Base-by-base conservation (phyloP, 2,113 vertebrate genomes). In the Pachypanchax playfairii region DNA sequence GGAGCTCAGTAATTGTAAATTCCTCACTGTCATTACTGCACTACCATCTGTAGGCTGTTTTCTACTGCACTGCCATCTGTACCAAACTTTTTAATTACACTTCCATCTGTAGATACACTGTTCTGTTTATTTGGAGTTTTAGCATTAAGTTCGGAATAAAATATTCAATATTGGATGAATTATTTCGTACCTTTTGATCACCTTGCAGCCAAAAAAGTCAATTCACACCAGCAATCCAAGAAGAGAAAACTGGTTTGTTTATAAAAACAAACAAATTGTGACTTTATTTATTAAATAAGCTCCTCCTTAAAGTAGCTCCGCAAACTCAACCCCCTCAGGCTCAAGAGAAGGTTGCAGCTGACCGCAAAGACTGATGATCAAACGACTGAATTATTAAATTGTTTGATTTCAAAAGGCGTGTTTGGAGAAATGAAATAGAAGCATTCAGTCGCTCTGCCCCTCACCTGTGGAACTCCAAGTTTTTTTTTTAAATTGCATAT, bases 1-100 rank as follows among this genome's bases (percentile, higher is more conserved):
- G 50, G 7, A 18, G 17, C 53, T 25, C 15, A 25, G 15, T 26
- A 29, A 55, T 17, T 56, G 33, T 36, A 53, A 36, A 38, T 24
- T 54, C 17, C 13, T 36, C 13, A 25, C 54, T 42, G 36, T 26
- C 51, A 11, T 38, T 15, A 54, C 39, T 56, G 8, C 25, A 56
- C 38, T 20, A 20, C 38, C 25, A n/a, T 56, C 38, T 42, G 36
- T 20, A 28, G 14, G n/a, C 5, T 22, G 11, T 29, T n/a, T 55
- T 38, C 17, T 11, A 56, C 38, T 4, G 2, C 54, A 18, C 17
- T n/a, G 15, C 38, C 38, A 42, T 55, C 52, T 41, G 52, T 17
- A 56, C 35, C 24, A 24, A 17, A 11, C 33, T 24, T 10, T 38
- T 39, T 36, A 41, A 28, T 38, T 38, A 22, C 33, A 38, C 33